phyloP scores from a whole-genome alignment of 2,113 vertebrate species.

The Martes martes region DNA sequence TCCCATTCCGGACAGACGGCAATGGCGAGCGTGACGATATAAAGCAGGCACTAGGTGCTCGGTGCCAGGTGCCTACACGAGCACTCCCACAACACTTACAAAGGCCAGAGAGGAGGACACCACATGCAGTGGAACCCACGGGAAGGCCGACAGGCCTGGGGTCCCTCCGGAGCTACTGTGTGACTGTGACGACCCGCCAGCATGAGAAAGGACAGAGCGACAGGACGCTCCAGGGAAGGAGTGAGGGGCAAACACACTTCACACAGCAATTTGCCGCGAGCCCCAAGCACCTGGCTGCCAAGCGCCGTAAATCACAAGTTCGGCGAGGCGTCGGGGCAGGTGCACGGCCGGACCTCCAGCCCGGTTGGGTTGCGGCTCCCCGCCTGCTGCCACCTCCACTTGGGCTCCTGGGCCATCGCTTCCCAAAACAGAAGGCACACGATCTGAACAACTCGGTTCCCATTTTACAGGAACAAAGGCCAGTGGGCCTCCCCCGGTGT shows the following conservation, averaged over 20 bases:
- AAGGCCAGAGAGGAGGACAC: background rate
- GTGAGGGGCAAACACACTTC: background rate
- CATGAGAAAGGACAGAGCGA: background rate
- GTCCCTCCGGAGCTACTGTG: background rate
- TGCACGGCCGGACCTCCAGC: background rate
- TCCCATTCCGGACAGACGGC: background rate
- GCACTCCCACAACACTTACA: background rate
- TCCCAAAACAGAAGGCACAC: background rate
- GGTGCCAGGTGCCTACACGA: background rate
- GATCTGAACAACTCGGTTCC: background rate
- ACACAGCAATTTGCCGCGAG: fast-evolving
- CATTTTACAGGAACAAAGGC: background rate
- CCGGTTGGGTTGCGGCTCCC: fast-evolving
- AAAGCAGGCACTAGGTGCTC: background rate
- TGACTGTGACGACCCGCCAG: background rate
- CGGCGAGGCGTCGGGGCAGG: background rate
- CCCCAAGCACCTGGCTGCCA: background rate
- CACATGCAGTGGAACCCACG: background rate
- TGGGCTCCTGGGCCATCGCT: background rate
- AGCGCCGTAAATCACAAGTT: background rate
- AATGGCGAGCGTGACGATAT: fast-evolving
- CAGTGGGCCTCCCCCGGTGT: background rate
- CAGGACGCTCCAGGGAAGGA: background rate
- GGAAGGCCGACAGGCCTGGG: background rate
- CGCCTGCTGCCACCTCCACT: background rate